phyloP scores from a whole-genome alignment of 23 tunicate species.

The Halocynthia aurantium region DNA sequence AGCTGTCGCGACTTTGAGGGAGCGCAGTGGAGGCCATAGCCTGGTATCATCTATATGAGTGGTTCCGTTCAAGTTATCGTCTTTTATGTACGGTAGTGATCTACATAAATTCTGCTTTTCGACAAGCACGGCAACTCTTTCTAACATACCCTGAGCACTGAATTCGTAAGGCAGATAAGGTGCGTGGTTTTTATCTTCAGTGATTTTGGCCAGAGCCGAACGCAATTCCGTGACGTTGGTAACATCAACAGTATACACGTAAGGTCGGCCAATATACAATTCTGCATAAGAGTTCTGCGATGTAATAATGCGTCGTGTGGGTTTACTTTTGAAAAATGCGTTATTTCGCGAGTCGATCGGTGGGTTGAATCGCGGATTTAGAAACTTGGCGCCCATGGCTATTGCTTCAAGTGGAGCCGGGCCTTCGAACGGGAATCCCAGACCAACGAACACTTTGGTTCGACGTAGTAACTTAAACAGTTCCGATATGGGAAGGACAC shows the following conservation, averaged over 20 bases:
- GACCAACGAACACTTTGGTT: conserved; percentile 81
- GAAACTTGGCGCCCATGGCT: conserved; percentile 70
- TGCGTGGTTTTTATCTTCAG: neutral
- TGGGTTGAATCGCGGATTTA: conserved; percentile 38
- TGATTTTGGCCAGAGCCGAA: conserved; percentile 20
- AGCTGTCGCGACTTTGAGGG: conserved; percentile 2
- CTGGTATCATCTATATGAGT: neutral
- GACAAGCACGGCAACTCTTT: conserved; percentile 47
- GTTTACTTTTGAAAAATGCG: conserved; percentile 27
- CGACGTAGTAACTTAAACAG: conserved; percentile 37
- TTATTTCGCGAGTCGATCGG: conserved; percentile 3
- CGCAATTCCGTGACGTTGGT: conserved; percentile 41
- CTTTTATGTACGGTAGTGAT: neutral
- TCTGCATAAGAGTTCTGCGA: conserved; percentile 81
- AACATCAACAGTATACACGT: conserved; percentile 54
- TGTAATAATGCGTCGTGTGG: conserved; percentile 40
- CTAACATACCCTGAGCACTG: conserved; percentile 68
- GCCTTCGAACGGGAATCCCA: conserved; percentile 93
- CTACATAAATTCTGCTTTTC: conserved; percentile 81
- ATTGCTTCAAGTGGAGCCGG: conserved; percentile 96
- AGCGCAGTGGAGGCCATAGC: conserved; percentile 55
- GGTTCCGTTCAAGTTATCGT: no score
- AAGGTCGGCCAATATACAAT: conserved; percentile 67
- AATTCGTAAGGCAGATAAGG: conserved; percentile 67
- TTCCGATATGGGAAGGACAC: conserved; percentile 48